Conservation (phyloP, 1,140 invertebrate species). For the Phocides pigmalion region DNA sequence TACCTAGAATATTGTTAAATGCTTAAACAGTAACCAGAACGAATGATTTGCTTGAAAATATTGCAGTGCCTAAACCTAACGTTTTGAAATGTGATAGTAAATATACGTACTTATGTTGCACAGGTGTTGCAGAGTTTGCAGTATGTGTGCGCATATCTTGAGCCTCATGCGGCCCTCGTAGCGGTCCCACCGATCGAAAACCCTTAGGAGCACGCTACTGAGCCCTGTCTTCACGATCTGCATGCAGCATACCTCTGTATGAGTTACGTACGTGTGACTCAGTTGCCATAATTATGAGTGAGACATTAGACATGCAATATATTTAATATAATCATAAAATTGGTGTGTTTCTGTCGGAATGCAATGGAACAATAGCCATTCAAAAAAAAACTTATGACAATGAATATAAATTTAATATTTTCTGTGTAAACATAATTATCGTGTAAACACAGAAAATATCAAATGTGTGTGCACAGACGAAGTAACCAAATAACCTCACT, state of each 20-base stretch:
- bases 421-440: too few species aligned
- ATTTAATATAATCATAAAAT: not conserved
- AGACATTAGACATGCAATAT: constrained; percentile 47
- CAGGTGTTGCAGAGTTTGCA: constrained; percentile 86
- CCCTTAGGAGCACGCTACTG: constrained; percentile 83
- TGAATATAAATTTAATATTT: too few species aligned
- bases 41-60: not conserved
- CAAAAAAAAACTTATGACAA: not conserved
- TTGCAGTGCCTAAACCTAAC: not conserved
- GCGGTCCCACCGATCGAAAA: constrained; percentile 88
- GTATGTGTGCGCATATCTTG: constrained; percentile 85
- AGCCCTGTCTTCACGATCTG: constrained; percentile 86
- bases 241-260: constrained; percentile 85
- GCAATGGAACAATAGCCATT: not conserved
- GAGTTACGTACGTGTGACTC: constrained; percentile 65
- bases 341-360: not conserved
- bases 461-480: too few species aligned
- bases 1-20: not conserved
- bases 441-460: too few species aligned
- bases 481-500: too few species aligned
- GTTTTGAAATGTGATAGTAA: not conserved
- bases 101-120: constrained; percentile 86
- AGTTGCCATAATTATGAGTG: constrained; percentile 32
- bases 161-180: constrained; percentile 86
- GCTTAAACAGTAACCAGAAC: not conserved